Percentiles rank a stretch among this genome's conserved stretches.
phyloP scores from a whole-genome alignment of 2,797 vertebrate genomes.

The Gymnoscopelus microlampas region DNA sequence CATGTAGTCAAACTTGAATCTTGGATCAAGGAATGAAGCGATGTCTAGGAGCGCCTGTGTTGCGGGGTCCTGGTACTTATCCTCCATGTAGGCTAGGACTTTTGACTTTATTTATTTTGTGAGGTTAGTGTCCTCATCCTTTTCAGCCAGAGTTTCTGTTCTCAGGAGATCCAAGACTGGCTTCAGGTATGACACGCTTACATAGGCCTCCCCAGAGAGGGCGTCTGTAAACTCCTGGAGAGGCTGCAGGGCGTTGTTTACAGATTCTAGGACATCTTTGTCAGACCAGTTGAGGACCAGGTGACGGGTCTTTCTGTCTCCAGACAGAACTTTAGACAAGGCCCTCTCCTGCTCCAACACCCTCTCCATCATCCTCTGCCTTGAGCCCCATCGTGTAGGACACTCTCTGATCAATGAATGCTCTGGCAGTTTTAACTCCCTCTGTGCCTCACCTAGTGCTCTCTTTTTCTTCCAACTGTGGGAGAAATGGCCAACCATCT shows the following conservation, averaged over 20 bases:
- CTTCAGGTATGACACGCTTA: slow-evolving; percentile 18
- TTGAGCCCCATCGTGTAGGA: slow-evolving; percentile 26
- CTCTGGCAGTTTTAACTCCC: slow-evolving; percentile 10
- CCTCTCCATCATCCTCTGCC: slow-evolving; percentile 19
- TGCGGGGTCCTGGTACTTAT: slow-evolving; percentile 25
- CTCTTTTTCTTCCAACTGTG: slow-evolving; percentile 15
- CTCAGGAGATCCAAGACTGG: slow-evolving; percentile 19
- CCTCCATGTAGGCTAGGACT: slow-evolving; percentile 28
- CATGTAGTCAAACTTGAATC: slow-evolving; percentile 29
- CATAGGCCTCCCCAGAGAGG: slow-evolving; percentile 19
- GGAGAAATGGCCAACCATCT: slow-evolving; percentile 2
- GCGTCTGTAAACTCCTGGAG: slow-evolving; percentile 31
- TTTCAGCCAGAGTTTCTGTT: slow-evolving; percentile 18
- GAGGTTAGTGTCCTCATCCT: slow-evolving; percentile 24
- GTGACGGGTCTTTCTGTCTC: slow-evolving; percentile 14
- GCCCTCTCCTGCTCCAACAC: slow-evolving; percentile 29
- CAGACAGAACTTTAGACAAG: slow-evolving; percentile 27
- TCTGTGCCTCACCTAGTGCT: slow-evolving; percentile 19
- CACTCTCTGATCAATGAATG: slow-evolving; percentile 21
- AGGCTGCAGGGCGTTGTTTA: slow-evolving; percentile 18
- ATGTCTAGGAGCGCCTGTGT: slow-evolving; percentile 33
- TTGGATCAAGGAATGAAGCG: slow-evolving; percentile 11
- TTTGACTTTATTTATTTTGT: slow-evolving; percentile 27
- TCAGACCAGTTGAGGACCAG: slow-evolving; percentile 28
- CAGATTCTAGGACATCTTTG: slow-evolving; percentile 18